Evolutionary conservation across 2,888 invertebrate species (phyloP).

Genomic region (Cephus rjabovi): DNA sequence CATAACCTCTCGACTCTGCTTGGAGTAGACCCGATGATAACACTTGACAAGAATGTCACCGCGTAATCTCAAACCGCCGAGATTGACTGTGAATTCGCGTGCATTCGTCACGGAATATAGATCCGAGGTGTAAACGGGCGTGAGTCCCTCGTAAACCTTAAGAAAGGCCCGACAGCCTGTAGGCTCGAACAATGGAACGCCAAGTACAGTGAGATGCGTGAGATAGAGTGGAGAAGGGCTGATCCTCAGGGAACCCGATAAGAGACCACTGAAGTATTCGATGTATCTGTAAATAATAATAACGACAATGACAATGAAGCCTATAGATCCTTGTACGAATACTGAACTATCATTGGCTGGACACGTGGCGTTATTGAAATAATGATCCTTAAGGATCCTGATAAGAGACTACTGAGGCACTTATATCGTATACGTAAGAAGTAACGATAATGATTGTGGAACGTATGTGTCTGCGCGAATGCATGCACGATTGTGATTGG

Average conservation of each 20-base stretch:
- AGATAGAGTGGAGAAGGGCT: slow-evolving; percentile 88
- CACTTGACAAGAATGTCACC: slow-evolving; percentile 94
- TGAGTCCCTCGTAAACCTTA: slow-evolving; percentile 91
- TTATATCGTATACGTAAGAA: neutral
- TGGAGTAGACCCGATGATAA: slow-evolving; percentile 76
- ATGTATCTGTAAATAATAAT: slow-evolving; percentile 77
- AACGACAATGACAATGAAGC: neutral
- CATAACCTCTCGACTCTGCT: slow-evolving; percentile 63
- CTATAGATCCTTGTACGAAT: slow-evolving; percentile 24
- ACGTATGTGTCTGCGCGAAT: neutral
- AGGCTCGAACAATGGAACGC: slow-evolving; percentile 79
- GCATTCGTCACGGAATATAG: slow-evolving; percentile 68
- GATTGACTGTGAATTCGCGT: slow-evolving; percentile 77
- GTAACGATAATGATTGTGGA: neutral
- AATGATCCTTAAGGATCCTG: slow-evolving; percentile 11
- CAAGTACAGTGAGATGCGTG: slow-evolving; percentile 87
- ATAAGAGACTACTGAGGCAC: neutral
- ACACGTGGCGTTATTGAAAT: slow-evolving; percentile 8
- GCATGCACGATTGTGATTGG: neutral
- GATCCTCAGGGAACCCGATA: slow-evolving; percentile 89
- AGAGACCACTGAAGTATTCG: slow-evolving; percentile 89
- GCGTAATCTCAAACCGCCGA: slow-evolving; percentile 78
- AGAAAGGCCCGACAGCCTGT: slow-evolving; percentile 81
- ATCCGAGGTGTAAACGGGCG: slow-evolving; percentile 88
- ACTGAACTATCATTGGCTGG: neutral